phyloP scores from a whole-genome alignment of 2,888 invertebrate genomes.

The Calephelis perditalis region DNA sequence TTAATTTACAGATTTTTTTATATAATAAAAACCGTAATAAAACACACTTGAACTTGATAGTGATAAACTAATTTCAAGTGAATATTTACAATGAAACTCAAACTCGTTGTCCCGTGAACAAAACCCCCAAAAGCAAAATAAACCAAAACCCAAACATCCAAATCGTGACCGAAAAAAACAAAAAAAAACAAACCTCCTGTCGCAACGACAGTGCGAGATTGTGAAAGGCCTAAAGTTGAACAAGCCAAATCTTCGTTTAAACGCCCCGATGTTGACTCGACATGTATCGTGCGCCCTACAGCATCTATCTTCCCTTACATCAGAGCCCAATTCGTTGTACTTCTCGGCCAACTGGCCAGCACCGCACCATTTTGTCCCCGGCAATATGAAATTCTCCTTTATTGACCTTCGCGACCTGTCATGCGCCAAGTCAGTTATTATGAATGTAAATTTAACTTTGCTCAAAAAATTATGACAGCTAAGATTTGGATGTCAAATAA shows the following conservation, averaged over 20 bases:
- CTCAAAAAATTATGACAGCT: conserved; percentile 6
- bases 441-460: conserved; percentile 14
- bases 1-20: too few species aligned
- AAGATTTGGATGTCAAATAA: too few species aligned
- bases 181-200: conserved; percentile 81
- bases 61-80: too few species aligned
- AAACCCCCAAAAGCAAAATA: conserved; percentile 15
- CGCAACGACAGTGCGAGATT: conserved; percentile 86
- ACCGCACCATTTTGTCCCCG: conserved; percentile 88
- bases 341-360: conserved; percentile 75
- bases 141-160: conserved; percentile 21
- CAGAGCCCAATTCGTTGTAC: conserved; percentile 79
- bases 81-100: conserved; percentile 11
- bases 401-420: conserved; percentile 65
- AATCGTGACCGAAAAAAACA: conserved; percentile 26
- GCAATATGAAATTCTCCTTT: conserved; percentile 78
- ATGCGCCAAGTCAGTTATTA: conserved; percentile 27
- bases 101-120: conserved; percentile 14
- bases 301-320: conserved; percentile 80
- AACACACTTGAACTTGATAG: too few species aligned
- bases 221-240: conserved; percentile 86
- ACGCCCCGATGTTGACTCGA: conserved; percentile 79
- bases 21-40: too few species aligned
- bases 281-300: conserved; percentile 87
- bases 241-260: conserved; percentile 78